Percentiles rank a stretch among this genome's conserved stretches.
These are phyloP conservation scores for Tachypleus tridentatus DNA, from an alignment of 1,140 invertebrate species.

Conservation along the genomic window DNA sequence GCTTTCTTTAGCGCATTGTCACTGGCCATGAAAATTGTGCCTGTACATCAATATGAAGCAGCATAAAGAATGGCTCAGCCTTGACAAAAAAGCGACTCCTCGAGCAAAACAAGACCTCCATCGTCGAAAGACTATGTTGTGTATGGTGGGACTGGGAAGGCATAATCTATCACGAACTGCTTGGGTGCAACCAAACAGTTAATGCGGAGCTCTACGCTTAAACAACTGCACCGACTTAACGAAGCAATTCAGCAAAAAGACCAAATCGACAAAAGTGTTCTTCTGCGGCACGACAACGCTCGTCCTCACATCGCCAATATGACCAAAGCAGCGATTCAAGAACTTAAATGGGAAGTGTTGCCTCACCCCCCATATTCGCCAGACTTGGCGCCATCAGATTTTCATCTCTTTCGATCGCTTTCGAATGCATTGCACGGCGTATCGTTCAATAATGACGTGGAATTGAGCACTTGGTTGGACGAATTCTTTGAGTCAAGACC, in stretches of 20 bases:
- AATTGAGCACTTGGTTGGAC: no score
- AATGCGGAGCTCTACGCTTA: slow-evolving; percentile 11
- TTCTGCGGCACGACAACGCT: slow-evolving; percentile 26
- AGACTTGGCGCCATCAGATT: no score
- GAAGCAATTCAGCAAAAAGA: slow-evolving; percentile 8
- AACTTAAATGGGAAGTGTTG: slow-evolving; percentile 37
- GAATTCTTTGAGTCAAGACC: no score
- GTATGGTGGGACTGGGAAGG: slow-evolving; percentile 17
- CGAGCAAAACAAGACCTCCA: slow-evolving; percentile 7
- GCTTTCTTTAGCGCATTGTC: slow-evolving; percentile 11
- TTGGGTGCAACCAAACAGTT: slow-evolving; percentile 13
- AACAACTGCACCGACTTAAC: slow-evolving; percentile 12
- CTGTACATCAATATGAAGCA: slow-evolving; percentile 12
- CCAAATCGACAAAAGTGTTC: slow-evolving; percentile 1
- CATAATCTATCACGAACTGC: slow-evolving; percentile 10
- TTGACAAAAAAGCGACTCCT: background rate
- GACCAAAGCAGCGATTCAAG: slow-evolving; percentile 24
- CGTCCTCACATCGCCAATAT: slow-evolving; percentile 21
- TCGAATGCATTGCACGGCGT: no score
- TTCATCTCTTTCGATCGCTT: no score
- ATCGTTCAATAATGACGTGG: no score
- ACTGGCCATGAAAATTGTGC: slow-evolving; percentile 13
- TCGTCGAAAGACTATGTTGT: slow-evolving; percentile 12
- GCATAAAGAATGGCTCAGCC: slow-evolving; percentile 6
- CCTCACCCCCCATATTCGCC: slow-evolving; percentile 36